These are phyloP conservation scores for Diadumene lineata DNA, from an alignment of 92 coral and sea anemone genomes.

Conservation along the genomic window DNA sequence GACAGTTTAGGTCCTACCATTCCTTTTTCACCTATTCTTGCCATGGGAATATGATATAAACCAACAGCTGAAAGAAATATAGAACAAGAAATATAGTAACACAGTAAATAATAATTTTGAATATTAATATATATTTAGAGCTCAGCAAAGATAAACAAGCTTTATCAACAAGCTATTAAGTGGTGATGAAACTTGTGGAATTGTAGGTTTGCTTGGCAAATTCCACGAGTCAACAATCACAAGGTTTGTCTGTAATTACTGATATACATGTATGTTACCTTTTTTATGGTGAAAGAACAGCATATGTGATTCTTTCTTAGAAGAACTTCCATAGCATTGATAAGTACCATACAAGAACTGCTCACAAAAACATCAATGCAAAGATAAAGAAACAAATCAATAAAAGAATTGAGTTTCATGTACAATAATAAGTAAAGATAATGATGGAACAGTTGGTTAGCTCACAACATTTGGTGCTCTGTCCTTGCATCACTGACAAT, in stretches of 20 bases:
- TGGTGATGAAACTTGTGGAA: too few species aligned
- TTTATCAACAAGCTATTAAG: too few species aligned
- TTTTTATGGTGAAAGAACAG: constrained; percentile 91
- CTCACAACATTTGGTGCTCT: too few species aligned
- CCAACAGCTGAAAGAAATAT: constrained; percentile 61
- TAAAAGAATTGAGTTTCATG: not conserved
- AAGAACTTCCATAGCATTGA: constrained; percentile 72
- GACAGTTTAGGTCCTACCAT: constrained; percentile 60
- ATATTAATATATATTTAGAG: too few species aligned
- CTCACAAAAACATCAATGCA: not conserved
- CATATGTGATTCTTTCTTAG: constrained; percentile 94
- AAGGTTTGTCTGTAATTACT: too few species aligned
- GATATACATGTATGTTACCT: constrained; percentile 56
- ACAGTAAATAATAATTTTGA: not conserved
- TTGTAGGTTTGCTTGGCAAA: too few species aligned
- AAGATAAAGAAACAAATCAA: too few species aligned
- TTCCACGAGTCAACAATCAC: too few species aligned
- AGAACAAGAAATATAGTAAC: too few species aligned
- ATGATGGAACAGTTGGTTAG: too few species aligned
- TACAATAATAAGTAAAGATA: not conserved
- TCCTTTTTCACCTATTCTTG: constrained; percentile 85
- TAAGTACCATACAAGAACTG: constrained; percentile 91
- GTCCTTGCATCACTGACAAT: too few species aligned
- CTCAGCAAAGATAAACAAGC: too few species aligned
- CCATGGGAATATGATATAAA: constrained; percentile 92